These are phyloP conservation scores for Drosophila neocordata DNA, from an alignment of 1,140 invertebrate genomes.

Conservation along the genomic window DNA sequence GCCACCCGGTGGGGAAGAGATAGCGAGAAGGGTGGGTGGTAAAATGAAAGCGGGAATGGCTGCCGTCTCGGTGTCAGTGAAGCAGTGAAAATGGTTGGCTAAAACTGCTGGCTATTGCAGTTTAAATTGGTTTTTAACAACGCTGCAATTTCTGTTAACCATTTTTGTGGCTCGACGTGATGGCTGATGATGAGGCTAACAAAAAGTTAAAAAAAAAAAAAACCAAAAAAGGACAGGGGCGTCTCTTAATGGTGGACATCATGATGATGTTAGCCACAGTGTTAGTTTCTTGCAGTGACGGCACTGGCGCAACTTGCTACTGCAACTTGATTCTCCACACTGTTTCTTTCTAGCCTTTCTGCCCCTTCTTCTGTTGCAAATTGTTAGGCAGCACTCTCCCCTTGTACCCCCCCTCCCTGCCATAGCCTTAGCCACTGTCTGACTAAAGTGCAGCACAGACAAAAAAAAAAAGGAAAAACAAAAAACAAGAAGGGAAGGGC, in stretches of 20 bases:
- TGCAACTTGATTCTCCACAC: conserved; percentile 32
- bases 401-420: conserved; percentile 21
- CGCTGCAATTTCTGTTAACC: conserved; percentile 61
- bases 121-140: conserved; percentile 74
- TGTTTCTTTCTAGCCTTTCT: background rate
- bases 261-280: conserved; percentile 56
- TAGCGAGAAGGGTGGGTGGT: background rate
- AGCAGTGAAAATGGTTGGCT: no score
- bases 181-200: conserved; percentile 22
- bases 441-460: conserved; percentile 56
- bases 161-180: conserved; percentile 54
- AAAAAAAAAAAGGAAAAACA: conserved; percentile 12
- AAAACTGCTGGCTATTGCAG: conserved; percentile 58
- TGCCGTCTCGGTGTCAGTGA: no score
- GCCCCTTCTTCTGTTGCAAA: conserved; percentile 45
- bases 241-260: conserved; percentile 45
- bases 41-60: background rate
- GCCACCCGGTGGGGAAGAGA: background rate
- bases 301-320: conserved; percentile 39
- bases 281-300: conserved; percentile 69
- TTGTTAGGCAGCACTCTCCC: conserved; percentile 59
- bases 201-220: background rate
- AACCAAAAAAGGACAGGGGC: no score
- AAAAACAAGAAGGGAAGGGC: background rate
- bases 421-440: conserved; percentile 8